Conservation (phyloP, 2,113 vertebrate genomes). For the Herpailurus yagouaroundi region DNA sequence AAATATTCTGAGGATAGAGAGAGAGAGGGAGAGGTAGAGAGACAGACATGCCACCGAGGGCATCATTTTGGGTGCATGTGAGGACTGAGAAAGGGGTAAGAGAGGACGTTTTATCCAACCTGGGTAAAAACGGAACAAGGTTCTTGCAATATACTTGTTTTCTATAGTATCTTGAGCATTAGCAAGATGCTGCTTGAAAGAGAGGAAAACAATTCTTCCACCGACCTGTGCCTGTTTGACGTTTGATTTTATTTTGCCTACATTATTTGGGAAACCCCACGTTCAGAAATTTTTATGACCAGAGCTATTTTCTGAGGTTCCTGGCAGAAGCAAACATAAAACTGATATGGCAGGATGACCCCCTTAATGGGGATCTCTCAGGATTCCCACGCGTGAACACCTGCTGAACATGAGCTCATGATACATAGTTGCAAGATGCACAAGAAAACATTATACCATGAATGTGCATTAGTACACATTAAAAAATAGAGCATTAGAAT, state of each 20-base stretch:
- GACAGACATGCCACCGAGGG: background rate
- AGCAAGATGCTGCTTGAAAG: background rate
- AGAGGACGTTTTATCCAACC: background rate
- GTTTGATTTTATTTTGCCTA: slow-evolving; percentile 21
- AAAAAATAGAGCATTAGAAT: background rate
- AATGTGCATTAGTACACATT: background rate
- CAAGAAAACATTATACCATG: background rate
- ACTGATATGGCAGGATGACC: background rate
- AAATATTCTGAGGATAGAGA: background rate
- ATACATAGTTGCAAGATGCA: background rate
- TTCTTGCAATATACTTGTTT: background rate
- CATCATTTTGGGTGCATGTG: background rate
- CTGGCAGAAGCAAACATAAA: background rate
- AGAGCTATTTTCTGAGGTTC: background rate
- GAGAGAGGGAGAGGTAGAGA: too few species aligned
- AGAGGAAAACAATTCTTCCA: background rate
- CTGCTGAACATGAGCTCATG: background rate
- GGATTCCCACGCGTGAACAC: background rate
- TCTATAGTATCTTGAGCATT: background rate
- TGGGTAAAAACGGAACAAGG: background rate
- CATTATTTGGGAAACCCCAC: background rate
- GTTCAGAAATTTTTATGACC: slow-evolving; percentile 33
- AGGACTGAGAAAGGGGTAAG: background rate
- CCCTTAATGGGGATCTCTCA: background rate
- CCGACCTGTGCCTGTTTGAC: background rate